A percentile compares a stretch with the other conserved stretches of the same genome.
These are phyloP conservation scores for Chrysolina haemoptera DNA, from an alignment of 2,888 invertebrate genomes.

Conservation along the genomic window DNA sequence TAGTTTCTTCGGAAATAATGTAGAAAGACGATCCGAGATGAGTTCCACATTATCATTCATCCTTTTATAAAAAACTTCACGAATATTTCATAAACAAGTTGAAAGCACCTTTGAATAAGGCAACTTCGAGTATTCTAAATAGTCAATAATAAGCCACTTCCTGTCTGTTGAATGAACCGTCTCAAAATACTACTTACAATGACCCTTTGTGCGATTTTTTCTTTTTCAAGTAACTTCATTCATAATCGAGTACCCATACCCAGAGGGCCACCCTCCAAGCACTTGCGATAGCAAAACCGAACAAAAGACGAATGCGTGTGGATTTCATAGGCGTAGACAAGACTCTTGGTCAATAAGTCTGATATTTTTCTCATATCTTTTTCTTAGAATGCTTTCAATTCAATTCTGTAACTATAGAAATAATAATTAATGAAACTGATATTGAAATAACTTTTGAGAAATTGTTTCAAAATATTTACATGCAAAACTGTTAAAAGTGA, in stretches of 20 bases:
- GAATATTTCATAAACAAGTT: conserved; percentile 33
- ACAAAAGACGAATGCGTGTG: conserved; percentile 30
- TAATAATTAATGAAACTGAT: too few relatives aligned
- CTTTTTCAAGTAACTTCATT: conserved; percentile 43
- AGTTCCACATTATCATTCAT: conserved; percentile 11
- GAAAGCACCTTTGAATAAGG: conserved; percentile 36
- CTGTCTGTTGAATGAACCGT: conserved; percentile 41
- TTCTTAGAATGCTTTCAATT: too few relatives aligned
- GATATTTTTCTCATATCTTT: background rate
- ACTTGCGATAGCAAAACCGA: conserved; percentile 31
- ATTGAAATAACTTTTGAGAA: too few relatives aligned
- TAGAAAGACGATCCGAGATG: conserved; percentile 3
- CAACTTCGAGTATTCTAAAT: conserved; percentile 36
- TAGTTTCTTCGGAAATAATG: background rate
- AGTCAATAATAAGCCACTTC: conserved; percentile 48
- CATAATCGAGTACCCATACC: conserved; percentile 39
- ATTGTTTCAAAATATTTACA: too few relatives aligned
- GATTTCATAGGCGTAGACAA: conserved; percentile 25
- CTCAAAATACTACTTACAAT: conserved; percentile 38
- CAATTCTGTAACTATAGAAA: too few relatives aligned
- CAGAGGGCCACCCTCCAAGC: conserved; percentile 38
- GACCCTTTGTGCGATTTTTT: conserved; percentile 39
- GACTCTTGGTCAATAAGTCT: background rate
- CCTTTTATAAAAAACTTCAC: conserved; percentile 19
- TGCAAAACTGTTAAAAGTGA: too few relatives aligned